These are phyloP conservation scores for Argyrosomus regius DNA, from an alignment of 2,797 vertebrate species.

Conservation along the genomic window DNA sequence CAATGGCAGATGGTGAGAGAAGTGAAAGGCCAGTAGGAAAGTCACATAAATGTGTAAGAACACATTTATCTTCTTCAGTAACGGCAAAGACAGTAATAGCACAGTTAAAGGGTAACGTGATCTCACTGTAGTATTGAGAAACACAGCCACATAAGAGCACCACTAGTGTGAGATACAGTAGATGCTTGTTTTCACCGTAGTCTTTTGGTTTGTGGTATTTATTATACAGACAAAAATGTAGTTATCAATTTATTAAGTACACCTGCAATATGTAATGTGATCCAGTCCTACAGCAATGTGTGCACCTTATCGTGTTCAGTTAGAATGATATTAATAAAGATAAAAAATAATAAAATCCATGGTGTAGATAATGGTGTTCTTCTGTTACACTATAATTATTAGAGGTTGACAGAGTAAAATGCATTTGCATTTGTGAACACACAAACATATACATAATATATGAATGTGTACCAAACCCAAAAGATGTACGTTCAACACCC, in stretches of 20 bases:
- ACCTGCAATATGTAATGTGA: neutral
- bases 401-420: neutral
- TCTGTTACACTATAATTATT: neutral
- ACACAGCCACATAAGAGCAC: neutral
- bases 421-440: neutral
- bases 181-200: neutral
- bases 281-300: neutral
- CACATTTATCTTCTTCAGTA: slow-evolving; percentile 51
- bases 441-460: slow-evolving; percentile 15
- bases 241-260: neutral
- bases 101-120: slow-evolving; percentile 28
- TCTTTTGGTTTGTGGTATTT: neutral
- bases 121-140: slow-evolving; percentile 15
- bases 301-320: neutral
- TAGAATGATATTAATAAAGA: neutral
- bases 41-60: slow-evolving; percentile 5
- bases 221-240: neutral
- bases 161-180: neutral
- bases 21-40: slow-evolving; percentile 42
- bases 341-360: too few species aligned
- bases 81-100: slow-evolving; percentile 26
- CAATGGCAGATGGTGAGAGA: slow-evolving; percentile 26
- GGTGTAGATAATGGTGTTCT: neutral
- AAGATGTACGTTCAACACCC: neutral
- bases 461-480: neutral